Evolutionary conservation across 2,797 vertebrate species (phyloP).

Genomic region (Schizopygopsis pylzovi): DNA sequence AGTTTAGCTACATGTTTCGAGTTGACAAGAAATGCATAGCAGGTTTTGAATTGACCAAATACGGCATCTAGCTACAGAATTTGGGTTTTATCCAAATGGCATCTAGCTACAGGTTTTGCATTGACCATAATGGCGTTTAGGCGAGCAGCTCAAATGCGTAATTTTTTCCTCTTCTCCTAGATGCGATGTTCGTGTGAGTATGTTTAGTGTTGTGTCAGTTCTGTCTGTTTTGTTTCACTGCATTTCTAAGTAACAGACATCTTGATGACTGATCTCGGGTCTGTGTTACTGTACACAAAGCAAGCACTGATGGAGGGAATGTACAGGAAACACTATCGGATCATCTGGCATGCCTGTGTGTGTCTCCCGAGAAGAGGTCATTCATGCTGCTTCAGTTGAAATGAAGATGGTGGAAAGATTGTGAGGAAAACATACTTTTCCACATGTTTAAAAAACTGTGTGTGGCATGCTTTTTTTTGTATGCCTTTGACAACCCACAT

Average conservation of each 20-base stretch:
- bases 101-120: background rate
- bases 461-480: background rate
- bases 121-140: background rate
- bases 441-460: background rate
- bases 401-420: conserved; percentile 4
- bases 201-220: background rate
- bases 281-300: conserved; percentile 35
- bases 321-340: conserved; percentile 50
- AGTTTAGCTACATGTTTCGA: background rate
- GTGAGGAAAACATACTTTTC: background rate
- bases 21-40: background rate
- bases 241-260: conserved; percentile 42
- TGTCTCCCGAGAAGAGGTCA: conserved; percentile 12
- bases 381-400: conserved; percentile 19
- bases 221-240: background rate
- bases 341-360: conserved; percentile 38
- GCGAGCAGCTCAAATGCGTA: background rate
- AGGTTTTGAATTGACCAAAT: background rate
- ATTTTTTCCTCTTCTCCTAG: background rate
- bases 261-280: conserved; percentile 47
- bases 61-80: background rate
- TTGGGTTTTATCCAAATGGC: background rate
- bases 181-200: background rate
- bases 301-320: conserved; percentile 23
- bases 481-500: background rate